phyloP scores from a whole-genome alignment of 1,140 invertebrate species.

The Chironomus striatipennis region DNA sequence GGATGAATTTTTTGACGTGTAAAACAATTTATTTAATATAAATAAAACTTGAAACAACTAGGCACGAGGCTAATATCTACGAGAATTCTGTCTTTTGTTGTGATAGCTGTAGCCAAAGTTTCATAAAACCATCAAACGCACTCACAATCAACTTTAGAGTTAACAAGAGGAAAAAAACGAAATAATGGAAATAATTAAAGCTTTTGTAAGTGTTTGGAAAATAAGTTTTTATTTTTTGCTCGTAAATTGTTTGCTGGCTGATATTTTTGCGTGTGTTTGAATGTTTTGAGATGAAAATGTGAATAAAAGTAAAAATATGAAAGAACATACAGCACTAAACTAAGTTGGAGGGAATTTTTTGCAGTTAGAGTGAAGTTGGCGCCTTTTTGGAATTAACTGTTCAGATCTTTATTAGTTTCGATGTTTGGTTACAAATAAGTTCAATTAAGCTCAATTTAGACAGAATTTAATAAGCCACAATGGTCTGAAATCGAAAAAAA shows the following conservation, averaged over 20 bases:
- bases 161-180: neutral
- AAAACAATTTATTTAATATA: too few species aligned
- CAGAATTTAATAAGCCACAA: too few species aligned
- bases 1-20: too few species aligned
- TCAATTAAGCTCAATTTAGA: too few species aligned
- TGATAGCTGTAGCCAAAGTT: neutral
- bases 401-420: too few species aligned
- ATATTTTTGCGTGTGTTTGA: neutral
- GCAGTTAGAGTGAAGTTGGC: too few species aligned
- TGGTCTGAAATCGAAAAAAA: too few species aligned
- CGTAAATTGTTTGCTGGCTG: neutral
- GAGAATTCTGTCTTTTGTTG: neutral
- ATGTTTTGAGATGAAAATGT: neutral
- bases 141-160: neutral
- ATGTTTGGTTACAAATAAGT: too few species aligned
- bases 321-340: neutral
- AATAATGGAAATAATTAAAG: neutral
- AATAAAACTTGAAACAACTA: too few species aligned
- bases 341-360: too few species aligned
- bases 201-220: conserved; percentile 8
- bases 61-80: too few species aligned
- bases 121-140: conserved; percentile 14
- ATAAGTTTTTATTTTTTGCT: neutral
- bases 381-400: too few species aligned
- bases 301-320: neutral